Conservation (phyloP, 2,113 vertebrate genomes). For the Platanista minor region DNA sequence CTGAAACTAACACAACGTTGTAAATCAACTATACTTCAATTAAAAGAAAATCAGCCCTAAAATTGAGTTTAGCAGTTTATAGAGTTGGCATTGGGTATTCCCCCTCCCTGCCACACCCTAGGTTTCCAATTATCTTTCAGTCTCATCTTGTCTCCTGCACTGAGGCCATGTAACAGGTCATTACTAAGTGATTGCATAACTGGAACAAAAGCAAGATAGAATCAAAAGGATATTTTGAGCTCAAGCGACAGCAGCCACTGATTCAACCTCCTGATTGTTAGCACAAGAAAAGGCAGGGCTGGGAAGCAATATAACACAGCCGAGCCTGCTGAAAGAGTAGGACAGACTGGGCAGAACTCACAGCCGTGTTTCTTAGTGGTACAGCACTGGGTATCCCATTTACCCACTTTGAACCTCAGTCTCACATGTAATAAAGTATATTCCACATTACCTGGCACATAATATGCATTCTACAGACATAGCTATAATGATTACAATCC, state of each 20-base stretch:
- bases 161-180: background rate
- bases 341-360: background rate
- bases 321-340: background rate
- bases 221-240: background rate
- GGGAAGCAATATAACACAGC: background rate
- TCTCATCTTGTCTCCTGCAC: background rate
- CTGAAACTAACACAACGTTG: background rate
- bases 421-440: background rate
- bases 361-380: background rate
- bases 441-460: background rate
- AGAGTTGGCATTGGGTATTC: background rate
- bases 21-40: background rate
- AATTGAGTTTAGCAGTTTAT: background rate
- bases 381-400: background rate
- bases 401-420: background rate
- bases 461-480: background rate
- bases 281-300: background rate
- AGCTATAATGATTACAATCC: background rate
- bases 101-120: background rate
- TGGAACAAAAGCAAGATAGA: background rate
- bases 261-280: background rate
- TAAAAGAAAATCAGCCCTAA: background rate
- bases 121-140: background rate
- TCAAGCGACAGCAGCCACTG: background rate
- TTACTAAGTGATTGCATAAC: background rate